Evolutionary conservation across 1,140 invertebrate genomes (phyloP), one percentile per base, ranked within the genome.

Genomic region (Lanistes nyassanus): DNA sequence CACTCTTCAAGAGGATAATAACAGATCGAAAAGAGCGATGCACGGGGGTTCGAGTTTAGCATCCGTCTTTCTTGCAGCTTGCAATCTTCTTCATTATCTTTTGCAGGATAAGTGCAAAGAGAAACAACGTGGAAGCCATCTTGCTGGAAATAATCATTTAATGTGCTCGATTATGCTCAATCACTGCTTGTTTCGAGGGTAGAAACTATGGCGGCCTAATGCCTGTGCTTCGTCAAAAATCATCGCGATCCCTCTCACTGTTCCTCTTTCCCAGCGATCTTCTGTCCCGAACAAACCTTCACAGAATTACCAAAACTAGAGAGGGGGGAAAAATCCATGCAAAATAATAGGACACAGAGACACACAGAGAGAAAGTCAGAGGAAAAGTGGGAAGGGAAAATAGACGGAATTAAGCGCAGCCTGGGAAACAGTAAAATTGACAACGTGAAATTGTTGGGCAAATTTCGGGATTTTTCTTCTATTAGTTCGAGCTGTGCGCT

Each of bases 391-490:
- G 55, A 62, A 42, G 53, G 70, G 56, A 72, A 72, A 72, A 72
- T 72, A 62, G 70, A 72, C 23, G 70, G 60, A 72, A 72, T 72
- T 72, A 72, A 60, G 55, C 70, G 56, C 70, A 60, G 70, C 51
- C 56, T 37, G 29, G 56, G 36, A 37, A 42, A 36, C 70, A 72
- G 29, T 72, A 62, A 72, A 72, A 72, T 72, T 72, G 70, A 72
- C 70, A 72, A 72, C 55, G 70, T 72, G 56, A 72, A 72, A 72
- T 72, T 72, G 70, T 72, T 72, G 70, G 70, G 70, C 70, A 72
- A 72, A 72, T 72, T 72, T 72, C 60, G 56, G 70, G 42, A 72
- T 72, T 72, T 72, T 70, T 53, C 37, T 69, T 69, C 26, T 47
- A 47, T 47, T 47, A 47, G 42, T 47, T 47, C 42, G 2, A 47